Percentiles rank a stretch among this genome's conserved stretches.
These are phyloP conservation scores for Phortica variegata DNA, from an alignment of 1,140 invertebrate genomes.

Conservation along the genomic window DNA sequence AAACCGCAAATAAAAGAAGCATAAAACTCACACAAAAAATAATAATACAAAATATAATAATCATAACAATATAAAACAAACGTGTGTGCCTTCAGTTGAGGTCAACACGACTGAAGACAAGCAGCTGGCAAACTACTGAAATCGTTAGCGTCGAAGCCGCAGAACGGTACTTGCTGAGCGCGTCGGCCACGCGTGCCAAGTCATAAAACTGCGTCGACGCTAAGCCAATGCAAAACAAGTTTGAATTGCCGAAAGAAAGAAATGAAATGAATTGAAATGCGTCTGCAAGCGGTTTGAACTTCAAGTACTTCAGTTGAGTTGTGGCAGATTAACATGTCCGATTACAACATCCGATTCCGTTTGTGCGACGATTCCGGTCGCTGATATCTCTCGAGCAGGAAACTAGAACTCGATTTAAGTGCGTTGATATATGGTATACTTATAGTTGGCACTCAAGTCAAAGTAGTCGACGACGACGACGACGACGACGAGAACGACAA, in stretches of 20 bases:
- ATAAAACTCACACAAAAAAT: conserved; percentile 5
- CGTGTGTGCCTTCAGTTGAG: too few relatives aligned
- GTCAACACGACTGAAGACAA: neutral
- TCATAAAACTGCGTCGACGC: conserved; percentile 18
- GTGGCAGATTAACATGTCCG: conserved; percentile 32
- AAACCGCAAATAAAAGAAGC: neutral
- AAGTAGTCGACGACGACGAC: too few relatives aligned
- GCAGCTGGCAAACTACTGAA: too few relatives aligned
- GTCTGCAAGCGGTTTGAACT: conserved; percentile 9
- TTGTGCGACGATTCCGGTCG: conserved; percentile 27
- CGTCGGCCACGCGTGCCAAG: conserved; percentile 20
- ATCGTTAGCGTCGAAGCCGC: too few relatives aligned
- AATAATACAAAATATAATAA: neutral
- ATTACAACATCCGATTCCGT: conserved; percentile 31
- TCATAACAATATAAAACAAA: neutral
- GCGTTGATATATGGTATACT: conserved; percentile 25
- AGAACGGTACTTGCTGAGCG: conserved; percentile 15
- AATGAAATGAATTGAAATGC: conserved; percentile 26
- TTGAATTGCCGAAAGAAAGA: neutral
- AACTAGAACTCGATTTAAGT: conserved; percentile 22
- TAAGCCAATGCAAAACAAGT: too few relatives aligned
- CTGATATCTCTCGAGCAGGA: conserved; percentile 28
- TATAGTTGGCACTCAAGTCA: conserved; percentile 15
- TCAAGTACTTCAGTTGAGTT: too few relatives aligned
- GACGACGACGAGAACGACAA: too few relatives aligned